A percentile compares a stretch with the other conserved stretches of the same genome.
Conservation (phyloP, 2,113 vertebrate species). For the Gymnogyps californianus region DNA sequence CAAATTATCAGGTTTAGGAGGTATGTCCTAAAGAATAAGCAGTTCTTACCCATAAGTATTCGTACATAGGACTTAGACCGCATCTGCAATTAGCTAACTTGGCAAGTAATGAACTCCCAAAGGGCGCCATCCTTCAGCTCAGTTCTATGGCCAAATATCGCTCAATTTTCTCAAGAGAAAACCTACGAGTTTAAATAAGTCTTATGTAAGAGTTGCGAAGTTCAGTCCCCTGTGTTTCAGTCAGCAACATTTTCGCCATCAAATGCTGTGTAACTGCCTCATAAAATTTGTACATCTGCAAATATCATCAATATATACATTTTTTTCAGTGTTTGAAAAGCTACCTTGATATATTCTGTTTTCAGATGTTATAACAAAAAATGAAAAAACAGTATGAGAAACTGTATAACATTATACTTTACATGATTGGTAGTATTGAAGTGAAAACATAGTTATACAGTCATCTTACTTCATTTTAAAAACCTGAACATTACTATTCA, state of each 20-base stretch:
- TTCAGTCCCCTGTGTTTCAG: neutral
- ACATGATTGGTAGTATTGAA: neutral
- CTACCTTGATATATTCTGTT: neutral
- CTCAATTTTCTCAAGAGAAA: neutral
- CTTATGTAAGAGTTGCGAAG: neutral
- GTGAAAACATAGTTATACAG: neutral
- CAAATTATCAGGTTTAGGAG: neutral
- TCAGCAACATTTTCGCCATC: neutral
- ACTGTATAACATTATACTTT: neutral
- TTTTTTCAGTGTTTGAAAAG: neutral
- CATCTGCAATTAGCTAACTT: neutral
- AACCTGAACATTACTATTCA: conserved; percentile 7
- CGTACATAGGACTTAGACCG: neutral
- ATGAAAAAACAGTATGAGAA: neutral
- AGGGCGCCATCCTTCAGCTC: neutral
- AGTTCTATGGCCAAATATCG: neutral
- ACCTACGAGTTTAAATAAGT: neutral
- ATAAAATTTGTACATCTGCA: neutral
- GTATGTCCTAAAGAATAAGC: neutral
- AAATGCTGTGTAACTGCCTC: neutral
- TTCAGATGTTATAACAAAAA: neutral
- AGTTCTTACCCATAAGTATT: neutral
- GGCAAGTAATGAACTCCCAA: neutral
- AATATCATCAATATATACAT: neutral
- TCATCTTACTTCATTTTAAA: conserved; percentile 1